Base-by-base conservation (phyloP, 2,113 vertebrate species). In the Glaucomys volans region DNA sequence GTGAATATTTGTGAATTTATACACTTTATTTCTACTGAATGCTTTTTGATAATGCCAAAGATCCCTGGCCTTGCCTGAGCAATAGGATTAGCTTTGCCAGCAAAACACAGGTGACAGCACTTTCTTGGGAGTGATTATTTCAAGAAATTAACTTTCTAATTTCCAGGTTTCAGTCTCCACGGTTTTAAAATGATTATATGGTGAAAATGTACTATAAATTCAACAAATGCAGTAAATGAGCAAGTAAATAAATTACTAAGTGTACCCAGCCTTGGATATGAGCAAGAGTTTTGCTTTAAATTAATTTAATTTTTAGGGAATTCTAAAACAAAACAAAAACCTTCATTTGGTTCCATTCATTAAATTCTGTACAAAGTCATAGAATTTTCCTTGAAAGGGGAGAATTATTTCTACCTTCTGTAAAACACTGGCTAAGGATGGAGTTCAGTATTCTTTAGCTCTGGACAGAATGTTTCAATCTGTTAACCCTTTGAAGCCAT, bases 41-140 rank as follows among this genome's bases (percentile, higher is more conserved):
- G 5, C 20, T 95, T 96, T 77, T 42, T 54, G 57, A 87, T 89
- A 91, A 95, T 87, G 77, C 37, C 77, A 91, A 82, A 94, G 84
- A 82, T 42, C n/a, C 8, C 26, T 87, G 13, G 26, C 26, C 26
- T 62, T 82, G 47, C 20, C 8, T 89, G 22, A 66, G 67, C 16
- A 79, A 71, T 40, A 50, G 32, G 37, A 95, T 81, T 93, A 75
- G 67, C 24, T 28, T 75, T 89, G 67, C 37, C 82, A 91, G n/a
- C 26, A 72, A 87, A 89, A 52, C 18, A 32, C 0, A 88, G 16
- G 44, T 69, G 8, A 26, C 10, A 77, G 35, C 6, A 4, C 52
- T 89, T 93, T 89, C 14, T 62, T 52, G 44, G 86, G 24, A 26
- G 1, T 17, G 8, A 80, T 1, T 35, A 37, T 1, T 87, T 57